A percentile compares a stretch with the other conserved stretches of the same genome.
phyloP scores from a whole-genome alignment of 35 echinoderm and acorn worm genomes.

The Chiridota heheva region DNA sequence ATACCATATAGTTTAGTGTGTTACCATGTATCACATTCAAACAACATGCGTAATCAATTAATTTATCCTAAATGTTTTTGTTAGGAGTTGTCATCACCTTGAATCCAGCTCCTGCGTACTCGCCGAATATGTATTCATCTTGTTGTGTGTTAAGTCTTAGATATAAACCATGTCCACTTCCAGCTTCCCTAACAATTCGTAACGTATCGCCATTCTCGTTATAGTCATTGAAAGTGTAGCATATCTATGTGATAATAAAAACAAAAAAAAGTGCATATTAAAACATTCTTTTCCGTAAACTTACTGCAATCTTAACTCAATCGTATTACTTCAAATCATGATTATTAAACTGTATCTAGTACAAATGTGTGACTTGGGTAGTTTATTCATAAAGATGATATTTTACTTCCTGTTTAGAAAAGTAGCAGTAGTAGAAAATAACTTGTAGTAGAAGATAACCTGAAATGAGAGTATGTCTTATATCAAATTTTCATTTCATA shows the following conservation, averaged over 20 bases:
- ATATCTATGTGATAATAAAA: background rate
- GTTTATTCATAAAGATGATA: background rate
- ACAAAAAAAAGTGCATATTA: background rate
- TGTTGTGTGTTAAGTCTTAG: background rate
- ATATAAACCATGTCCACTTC: background rate
- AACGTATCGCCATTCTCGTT: background rate
- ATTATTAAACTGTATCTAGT: background rate
- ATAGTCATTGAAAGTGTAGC: conserved; percentile 25
- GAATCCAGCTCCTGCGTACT: conserved; percentile 16
- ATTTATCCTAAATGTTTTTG: background rate
- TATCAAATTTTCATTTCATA: too few species aligned
- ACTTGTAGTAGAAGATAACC: too few species aligned
- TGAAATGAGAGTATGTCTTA: too few species aligned
- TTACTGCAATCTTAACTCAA: background rate
- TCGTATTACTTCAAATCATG: background rate
- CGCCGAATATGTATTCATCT: background rate
- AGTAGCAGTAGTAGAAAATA: background rate
- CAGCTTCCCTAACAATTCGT: background rate
- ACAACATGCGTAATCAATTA: background rate
- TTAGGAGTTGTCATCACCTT: conserved; percentile 16
- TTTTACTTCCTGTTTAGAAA: background rate
- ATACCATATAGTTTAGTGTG: background rate
- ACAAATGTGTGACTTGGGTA: background rate
- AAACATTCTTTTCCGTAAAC: background rate
- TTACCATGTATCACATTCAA: background rate